Base-by-base conservation (phyloP, 2,797 vertebrate species). In the Sebastes trivittatus region DNA sequence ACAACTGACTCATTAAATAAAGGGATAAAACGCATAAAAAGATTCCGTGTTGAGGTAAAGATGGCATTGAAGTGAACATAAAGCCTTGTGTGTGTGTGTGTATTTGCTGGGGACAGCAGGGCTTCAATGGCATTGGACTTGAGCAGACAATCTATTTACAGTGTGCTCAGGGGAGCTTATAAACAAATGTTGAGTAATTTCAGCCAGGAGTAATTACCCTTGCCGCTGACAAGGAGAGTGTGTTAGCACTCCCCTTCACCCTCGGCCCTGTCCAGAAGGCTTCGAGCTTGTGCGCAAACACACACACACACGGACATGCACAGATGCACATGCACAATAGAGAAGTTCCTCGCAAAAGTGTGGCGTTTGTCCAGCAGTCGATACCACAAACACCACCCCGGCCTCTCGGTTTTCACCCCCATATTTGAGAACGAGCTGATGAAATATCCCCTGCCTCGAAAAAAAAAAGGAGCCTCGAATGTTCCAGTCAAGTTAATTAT, bases 111-210 rank as follows among this genome's bases (percentile, higher is more conserved):
- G 96, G 97, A 96, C 96, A 96, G 96, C 96, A 92, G 96, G 90
- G 94, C 96, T 97, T 97, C 97, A 97, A 95, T 97, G 97, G 97
- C 97, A 97, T 97, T 96, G 97, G 97, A 96, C 97, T 96, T 95
- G 96, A 97, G 97, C 97, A 98, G 97, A 98, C 97, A 97, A 98
- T 98, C 97, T 99, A 99, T 98, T 98, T 99, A 97, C 97, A 97
- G 97, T 96, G 95, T 96, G 97, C 98, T 98, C 98, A 97, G 94
- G 98, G 98, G 98, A 98, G 96, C 97, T 97, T 97, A 97, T 99
- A 98, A 99, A 98, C 97, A 99, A 98, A 99, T 99, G 98, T 98
- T 98, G 97, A 98, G 98, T 98, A 98, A 99, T 98, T 98, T 98
- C 97, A 98, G 98, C 97, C 98, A 99, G 97, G 97, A 98, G 98